phyloP scores from a whole-genome alignment of 2,113 vertebrate genomes.

The Otis tarda region DNA sequence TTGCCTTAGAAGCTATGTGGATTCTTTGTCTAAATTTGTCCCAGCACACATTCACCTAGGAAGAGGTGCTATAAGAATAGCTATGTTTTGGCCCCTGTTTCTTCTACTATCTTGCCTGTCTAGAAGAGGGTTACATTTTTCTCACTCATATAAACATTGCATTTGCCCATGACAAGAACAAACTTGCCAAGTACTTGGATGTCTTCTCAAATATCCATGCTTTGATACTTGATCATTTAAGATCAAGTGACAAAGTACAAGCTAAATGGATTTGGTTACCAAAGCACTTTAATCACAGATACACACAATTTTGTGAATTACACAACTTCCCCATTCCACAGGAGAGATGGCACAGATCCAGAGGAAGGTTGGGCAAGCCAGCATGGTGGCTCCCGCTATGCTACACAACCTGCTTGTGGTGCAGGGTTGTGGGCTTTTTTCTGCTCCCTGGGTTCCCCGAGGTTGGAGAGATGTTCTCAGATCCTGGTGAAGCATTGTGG shows the following conservation, averaged over 20 bases:
- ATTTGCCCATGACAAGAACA: background rate
- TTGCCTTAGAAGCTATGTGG: background rate
- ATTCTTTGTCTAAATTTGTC: background rate
- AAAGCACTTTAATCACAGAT: background rate
- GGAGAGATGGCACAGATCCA: background rate
- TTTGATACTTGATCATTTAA: background rate
- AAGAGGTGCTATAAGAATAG: background rate
- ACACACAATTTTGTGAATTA: background rate
- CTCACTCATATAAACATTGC: background rate
- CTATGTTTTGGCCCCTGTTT: background rate
- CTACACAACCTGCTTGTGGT: background rate
- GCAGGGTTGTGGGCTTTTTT: background rate
- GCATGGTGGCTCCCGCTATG: background rate
- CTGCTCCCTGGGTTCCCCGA: accelerated
- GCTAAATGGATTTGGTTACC: background rate
- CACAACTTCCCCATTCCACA: background rate
- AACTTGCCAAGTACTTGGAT: background rate
- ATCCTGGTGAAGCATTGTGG: background rate
- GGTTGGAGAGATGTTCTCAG: background rate
- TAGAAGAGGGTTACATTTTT: background rate
- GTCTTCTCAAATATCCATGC: background rate
- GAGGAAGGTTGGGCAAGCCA: background rate
- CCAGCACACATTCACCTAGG: background rate
- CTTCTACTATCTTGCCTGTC: background rate
- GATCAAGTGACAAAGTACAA: background rate